phyloP scores from a whole-genome alignment of 2,797 vertebrate genomes.

The Darevskia mixta region DNA sequence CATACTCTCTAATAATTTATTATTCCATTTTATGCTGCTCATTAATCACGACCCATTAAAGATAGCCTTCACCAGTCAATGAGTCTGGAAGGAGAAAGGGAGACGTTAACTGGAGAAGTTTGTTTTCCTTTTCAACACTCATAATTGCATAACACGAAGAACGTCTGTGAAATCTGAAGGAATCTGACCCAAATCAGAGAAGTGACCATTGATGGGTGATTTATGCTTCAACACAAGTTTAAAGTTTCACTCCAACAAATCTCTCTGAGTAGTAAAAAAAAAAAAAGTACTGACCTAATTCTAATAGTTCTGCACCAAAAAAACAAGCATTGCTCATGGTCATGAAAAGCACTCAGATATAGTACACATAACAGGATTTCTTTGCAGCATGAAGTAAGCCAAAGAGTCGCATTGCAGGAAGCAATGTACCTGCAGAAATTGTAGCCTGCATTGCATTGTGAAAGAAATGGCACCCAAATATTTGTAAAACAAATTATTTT shows the following conservation, averaged over 20 bases:
- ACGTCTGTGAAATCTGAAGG: background rate
- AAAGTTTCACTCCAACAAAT: background rate
- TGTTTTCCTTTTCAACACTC: background rate
- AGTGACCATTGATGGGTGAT: background rate
- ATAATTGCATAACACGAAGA: background rate
- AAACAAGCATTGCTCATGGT: accelerated
- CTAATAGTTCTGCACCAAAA: background rate
- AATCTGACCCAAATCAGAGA: background rate
- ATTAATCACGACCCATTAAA: background rate
- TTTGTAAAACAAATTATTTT: background rate
- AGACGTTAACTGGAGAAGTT: background rate
- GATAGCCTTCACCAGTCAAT: background rate
- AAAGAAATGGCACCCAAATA: conserved; percentile 11
- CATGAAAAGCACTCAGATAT: background rate
- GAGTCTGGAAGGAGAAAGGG: background rate
- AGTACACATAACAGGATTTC: background rate
- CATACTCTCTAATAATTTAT: background rate
- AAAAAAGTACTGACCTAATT: background rate
- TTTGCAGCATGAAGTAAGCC: conserved; percentile 35
- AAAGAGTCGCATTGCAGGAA: background rate
- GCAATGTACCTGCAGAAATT: background rate
- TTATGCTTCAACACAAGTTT: conserved; percentile 10
- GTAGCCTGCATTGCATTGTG: conserved; percentile 8
- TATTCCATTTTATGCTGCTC: background rate
- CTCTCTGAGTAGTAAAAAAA: conserved; percentile 9